Evolutionary conservation across 2,797 vertebrate genomes (phyloP).

Genomic region (Neosalanx taihuensis): DNA sequence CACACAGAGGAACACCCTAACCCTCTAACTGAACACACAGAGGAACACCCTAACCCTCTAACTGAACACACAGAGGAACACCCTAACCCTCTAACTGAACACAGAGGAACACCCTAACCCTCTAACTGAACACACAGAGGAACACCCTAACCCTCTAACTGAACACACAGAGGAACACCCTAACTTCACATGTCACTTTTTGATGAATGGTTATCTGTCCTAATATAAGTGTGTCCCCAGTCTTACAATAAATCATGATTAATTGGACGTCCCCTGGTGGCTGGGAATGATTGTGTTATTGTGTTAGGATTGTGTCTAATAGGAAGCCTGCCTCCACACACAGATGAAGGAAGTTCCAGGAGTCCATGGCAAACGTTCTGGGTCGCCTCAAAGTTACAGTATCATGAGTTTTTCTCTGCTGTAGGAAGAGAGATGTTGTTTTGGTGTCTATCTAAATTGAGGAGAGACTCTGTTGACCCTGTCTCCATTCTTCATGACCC

Average conservation of each 20-base stretch:
- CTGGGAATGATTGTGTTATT: conserved; percentile 61
- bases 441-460: not conserved
- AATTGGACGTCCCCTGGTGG: conserved; percentile 54
- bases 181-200: conserved; percentile 49
- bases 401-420: not conserved
- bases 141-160: conserved; percentile 34
- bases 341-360: no score
- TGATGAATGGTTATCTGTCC: conserved; percentile 72
- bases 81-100: no score
- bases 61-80: no score
- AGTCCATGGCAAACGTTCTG: not conserved
- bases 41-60: no score
- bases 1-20: no score
- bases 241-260: conserved; percentile 65
- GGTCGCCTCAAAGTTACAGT: not conserved
- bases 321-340: conserved; percentile 33
- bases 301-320: conserved; percentile 41
- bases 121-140: conserved; percentile 9
- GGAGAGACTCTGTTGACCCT: not conserved
- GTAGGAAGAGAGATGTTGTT: not conserved
- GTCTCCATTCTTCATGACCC: conserved; percentile 16
- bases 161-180: conserved; percentile 50
- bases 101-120: conserved; percentile 31
- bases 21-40: no score
- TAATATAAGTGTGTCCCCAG: conserved; percentile 49